Evolutionary conservation across 1,140 invertebrate species (phyloP).

Genomic region (Carposina sasakii): DNA sequence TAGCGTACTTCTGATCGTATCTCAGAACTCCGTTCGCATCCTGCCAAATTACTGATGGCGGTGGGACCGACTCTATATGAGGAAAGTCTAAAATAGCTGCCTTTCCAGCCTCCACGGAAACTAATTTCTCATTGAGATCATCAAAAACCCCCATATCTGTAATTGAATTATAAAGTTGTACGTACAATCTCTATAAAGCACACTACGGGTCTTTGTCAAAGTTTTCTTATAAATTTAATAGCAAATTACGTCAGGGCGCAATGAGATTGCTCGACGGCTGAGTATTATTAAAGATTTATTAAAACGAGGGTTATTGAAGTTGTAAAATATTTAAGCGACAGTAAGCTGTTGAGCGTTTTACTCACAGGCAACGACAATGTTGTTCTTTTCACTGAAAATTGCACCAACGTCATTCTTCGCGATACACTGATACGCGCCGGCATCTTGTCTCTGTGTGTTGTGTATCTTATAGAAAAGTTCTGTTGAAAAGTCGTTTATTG

Average conservation of each 20-base stretch:
- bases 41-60: constrained; percentile 89
- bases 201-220: too few relatives aligned
- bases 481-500: constrained; percentile 81
- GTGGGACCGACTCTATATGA: constrained; percentile 85
- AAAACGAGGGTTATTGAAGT: too few relatives aligned
- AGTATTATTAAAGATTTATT: too few relatives aligned
- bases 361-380: constrained; percentile 93
- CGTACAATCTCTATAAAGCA: too few relatives aligned
- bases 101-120: constrained; percentile 82
- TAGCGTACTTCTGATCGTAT: constrained; percentile 87
- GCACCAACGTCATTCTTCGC: constrained; percentile 92
- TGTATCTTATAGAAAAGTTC: constrained; percentile 88
- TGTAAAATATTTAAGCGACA: too few relatives aligned
- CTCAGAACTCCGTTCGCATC: constrained; percentile 79
- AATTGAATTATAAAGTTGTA: constrained; percentile 21
- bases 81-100: constrained; percentile 88
- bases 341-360: constrained; percentile 51
- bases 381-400: constrained; percentile 90
- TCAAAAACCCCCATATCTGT: constrained; percentile 90
- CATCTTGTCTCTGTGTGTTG: constrained; percentile 83
- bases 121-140: constrained; percentile 77
- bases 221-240: too few relatives aligned
- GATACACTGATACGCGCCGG: constrained; percentile 92
- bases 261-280: too few relatives aligned
- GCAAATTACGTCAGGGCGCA: too few relatives aligned